Evolutionary conservation across 2,113 vertebrate species (phyloP).

Genomic region (Syrrhaptes paradoxus): DNA sequence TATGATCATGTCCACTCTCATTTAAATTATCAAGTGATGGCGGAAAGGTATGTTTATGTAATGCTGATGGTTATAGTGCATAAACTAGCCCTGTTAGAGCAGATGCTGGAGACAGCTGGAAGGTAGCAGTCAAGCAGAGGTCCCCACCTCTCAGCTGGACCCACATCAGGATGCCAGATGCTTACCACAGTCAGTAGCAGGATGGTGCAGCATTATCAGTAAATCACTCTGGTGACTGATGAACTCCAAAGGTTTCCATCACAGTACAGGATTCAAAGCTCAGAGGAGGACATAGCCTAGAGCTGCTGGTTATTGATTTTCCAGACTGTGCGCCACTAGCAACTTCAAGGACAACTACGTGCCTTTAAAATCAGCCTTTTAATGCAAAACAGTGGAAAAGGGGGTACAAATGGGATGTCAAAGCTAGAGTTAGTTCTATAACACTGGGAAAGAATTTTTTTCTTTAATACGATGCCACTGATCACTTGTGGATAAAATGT

Average conservation of each 20-base stretch:
- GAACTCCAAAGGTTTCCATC: neutral
- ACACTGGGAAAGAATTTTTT: neutral
- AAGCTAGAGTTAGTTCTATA: neutral
- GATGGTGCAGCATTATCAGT: neutral
- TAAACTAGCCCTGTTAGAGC: neutral
- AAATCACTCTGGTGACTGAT: neutral
- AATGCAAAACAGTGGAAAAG: neutral
- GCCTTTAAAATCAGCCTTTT: neutral
- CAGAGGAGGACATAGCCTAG: neutral
- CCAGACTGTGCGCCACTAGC: neutral
- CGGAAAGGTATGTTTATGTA: neutral
- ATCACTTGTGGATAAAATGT: neutral
- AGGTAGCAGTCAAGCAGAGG: neutral
- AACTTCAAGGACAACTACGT: neutral
- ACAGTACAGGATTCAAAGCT: neutral
- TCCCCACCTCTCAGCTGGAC: neutral
- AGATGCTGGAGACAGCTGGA: neutral
- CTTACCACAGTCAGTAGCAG: neutral
- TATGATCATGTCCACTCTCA: neutral
- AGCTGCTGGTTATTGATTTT: neutral
- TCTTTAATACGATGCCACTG: neutral
- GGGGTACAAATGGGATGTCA: neutral
- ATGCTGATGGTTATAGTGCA: neutral
- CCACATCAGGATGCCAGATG: neutral
- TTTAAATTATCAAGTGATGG: neutral